Conservation (phyloP, 53 echinoderm and acorn worm species). For the Stichopus horrens region DNA sequence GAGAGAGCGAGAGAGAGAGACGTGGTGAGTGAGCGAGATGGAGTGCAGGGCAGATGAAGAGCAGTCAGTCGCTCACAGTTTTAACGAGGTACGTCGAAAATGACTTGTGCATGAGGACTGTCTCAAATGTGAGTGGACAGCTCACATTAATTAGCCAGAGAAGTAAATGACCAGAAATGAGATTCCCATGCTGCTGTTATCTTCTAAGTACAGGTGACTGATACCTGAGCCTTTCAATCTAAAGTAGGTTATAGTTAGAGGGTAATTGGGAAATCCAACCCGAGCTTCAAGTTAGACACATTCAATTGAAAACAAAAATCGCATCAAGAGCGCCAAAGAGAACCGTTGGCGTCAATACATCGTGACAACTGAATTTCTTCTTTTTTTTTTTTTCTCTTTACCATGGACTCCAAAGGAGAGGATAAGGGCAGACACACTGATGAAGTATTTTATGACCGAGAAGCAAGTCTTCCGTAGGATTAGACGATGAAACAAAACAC, state of each 20-base stretch:
- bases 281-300: not conserved
- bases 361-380: not conserved
- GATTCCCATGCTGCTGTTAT: not conserved
- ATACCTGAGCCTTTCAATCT: not conserved
- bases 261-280: not conserved
- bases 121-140: not conserved
- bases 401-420: not conserved
- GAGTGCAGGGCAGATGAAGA: no score
- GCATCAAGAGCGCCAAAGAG: not conserved
- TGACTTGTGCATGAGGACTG: no score
- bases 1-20: no score
- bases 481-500: not conserved
- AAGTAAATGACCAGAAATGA: not conserved
- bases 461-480: not conserved
- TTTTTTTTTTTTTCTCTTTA: not conserved
- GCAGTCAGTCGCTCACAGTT: no score
- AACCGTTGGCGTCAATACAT: not conserved
- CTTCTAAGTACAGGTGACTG: not conserved
- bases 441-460: not conserved
- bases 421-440: not conserved
- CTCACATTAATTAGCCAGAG: constrained; percentile 6
- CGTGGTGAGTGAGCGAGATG: no score
- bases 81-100: no score
- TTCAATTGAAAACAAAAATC: not conserved
- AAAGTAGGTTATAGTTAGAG: constrained; percentile 7